phyloP scores from a whole-genome alignment of 2,888 invertebrate genomes.

The Panopea generosa region DNA sequence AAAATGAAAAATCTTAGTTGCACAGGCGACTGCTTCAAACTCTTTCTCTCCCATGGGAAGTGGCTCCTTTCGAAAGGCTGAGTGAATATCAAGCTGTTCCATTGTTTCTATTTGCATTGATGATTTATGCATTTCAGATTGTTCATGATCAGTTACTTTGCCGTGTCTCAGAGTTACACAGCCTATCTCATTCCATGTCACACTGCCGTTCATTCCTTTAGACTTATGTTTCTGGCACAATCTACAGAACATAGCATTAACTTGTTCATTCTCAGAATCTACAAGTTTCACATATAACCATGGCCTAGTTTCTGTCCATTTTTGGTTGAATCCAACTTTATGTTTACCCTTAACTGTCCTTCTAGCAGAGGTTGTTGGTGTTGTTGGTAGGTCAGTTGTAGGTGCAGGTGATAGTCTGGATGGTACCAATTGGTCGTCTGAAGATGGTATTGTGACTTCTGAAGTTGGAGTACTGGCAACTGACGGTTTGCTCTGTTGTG shows the following conservation, averaged over 20 bases:
- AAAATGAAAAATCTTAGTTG: conserved; percentile 34
- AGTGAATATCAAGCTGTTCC: conserved; percentile 12
- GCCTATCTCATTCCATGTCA: conserved; percentile 17
- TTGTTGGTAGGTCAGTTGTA: too few species aligned
- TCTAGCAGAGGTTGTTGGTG: too few species aligned
- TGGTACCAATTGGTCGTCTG: too few species aligned
- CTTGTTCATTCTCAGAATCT: conserved; percentile 6
- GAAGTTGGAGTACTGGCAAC: too few species aligned
- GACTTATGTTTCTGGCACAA: conserved; percentile 31
- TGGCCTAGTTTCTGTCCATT: conserved; percentile 17
- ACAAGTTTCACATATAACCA: conserved; percentile 15
- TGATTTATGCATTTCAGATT: conserved; percentile 27
- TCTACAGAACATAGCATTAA: conserved; percentile 15
- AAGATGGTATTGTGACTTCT: too few species aligned
- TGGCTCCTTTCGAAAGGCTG: neutral
- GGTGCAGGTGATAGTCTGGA: too few species aligned
- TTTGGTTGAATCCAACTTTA: conserved; percentile 25
- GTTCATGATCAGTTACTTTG: conserved; percentile 23
- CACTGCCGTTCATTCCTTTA: conserved; percentile 21
- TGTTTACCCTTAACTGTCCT: conserved; percentile 36
- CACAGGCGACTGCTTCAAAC: conserved; percentile 29
- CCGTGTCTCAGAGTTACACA: conserved; percentile 22
- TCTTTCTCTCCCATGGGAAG: conserved; percentile 30
- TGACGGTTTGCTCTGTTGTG: too few species aligned
- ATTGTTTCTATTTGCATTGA: conserved; percentile 22